Conservation (phyloP, 2,113 vertebrate genomes). For the Mus musculus region GRCm39 chr13:16247501-16248000, state of each 20-base stretch:
- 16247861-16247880: constrained; percentile 53
- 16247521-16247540: not conserved
- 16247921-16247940: constrained; percentile 66
- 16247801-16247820: constrained; percentile 54
- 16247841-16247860: constrained; percentile 9
- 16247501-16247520: constrained; percentile 13
- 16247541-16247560: constrained; percentile 28
- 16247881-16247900: constrained; percentile 57
- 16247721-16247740: constrained; percentile 45
- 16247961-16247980: constrained; percentile 65
- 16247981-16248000: constrained; percentile 71
- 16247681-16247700: constrained; percentile 42
- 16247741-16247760: constrained; percentile 31
- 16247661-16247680: constrained; percentile 30
- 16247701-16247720: constrained; percentile 38
- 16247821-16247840: constrained; percentile 68
- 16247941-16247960: constrained; percentile 68
- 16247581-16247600: not conserved
- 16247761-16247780: constrained; percentile 69
- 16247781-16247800: constrained; percentile 51
- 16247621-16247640: not conserved
- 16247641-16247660: constrained; percentile 34
- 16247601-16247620: not conserved
- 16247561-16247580: not conserved
- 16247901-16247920: constrained; percentile 64